A percentile compares a stretch with the other conserved stretches of the same genome.
phyloP scores from a whole-genome alignment of 2,797 vertebrate species.

The Adelosebastes latens region DNA sequence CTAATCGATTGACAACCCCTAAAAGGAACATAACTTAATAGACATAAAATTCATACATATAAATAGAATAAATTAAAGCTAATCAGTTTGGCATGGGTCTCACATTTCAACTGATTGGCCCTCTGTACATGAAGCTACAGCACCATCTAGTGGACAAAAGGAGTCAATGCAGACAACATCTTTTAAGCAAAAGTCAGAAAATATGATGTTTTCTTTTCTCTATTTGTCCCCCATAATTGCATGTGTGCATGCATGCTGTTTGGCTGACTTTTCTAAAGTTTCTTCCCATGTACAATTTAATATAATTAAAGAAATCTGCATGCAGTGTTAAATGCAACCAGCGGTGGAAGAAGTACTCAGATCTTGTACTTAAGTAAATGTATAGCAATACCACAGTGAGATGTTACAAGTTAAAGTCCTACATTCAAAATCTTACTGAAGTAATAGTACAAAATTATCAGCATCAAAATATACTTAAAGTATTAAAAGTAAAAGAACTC shows the following conservation, averaged over 20 bases:
- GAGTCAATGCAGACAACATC: background rate
- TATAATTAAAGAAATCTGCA: background rate
- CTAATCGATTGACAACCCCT: background rate
- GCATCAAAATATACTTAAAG: no score
- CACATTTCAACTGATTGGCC: background rate
- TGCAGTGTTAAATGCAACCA: background rate
- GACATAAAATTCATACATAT: background rate
- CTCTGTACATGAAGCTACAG: background rate
- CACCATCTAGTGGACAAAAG: background rate
- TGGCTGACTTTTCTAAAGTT: background rate
- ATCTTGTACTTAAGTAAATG: no score
- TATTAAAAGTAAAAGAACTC: no score
- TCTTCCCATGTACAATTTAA: background rate
- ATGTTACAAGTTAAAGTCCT: no score
- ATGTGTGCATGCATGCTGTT: background rate
- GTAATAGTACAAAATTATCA: no score
- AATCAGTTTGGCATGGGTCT: background rate
- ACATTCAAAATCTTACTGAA: no score
- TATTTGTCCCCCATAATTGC: background rate
- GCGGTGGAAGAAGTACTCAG: no score
- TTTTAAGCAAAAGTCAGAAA: background rate
- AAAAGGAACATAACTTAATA: background rate
- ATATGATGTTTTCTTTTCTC: background rate
- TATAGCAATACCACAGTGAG: no score
- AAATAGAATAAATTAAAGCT: background rate